phyloP scores from a whole-genome alignment of 2,113 vertebrate species.

The Azemiops feae region DNA sequence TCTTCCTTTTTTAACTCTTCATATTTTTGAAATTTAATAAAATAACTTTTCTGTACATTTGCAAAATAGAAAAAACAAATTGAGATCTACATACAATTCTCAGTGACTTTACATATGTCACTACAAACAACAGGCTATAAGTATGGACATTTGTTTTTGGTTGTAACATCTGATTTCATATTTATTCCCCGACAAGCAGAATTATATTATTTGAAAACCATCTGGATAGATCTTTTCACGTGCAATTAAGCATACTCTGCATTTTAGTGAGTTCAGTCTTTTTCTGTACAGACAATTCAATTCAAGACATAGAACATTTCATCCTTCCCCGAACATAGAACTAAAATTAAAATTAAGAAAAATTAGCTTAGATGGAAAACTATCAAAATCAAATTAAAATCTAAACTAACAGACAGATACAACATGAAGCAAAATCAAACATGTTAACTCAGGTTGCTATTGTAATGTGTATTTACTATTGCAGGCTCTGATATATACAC shows the following conservation, averaged over 20 bases:
- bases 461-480: not conserved
- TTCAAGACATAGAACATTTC: not conserved
- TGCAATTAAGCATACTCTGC: not conserved
- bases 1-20: too few species aligned
- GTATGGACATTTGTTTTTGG: not conserved
- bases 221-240: not conserved
- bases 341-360: not conserved
- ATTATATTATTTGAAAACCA: not conserved
- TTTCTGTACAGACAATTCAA: not conserved
- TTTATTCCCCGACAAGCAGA: not conserved
- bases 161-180: not conserved
- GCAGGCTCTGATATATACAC: conserved; percentile 3
- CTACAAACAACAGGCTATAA: not conserved
- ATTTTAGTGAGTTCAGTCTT: not conserved
- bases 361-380: not conserved
- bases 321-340: not conserved
- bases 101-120: not conserved
- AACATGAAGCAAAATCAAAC: not conserved
- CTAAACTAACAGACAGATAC: not conserved
- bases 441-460: not conserved
- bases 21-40: not conserved
- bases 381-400: not conserved
- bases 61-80: not conserved
- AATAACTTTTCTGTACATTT: not conserved
- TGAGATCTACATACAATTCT: not conserved